These are phyloP conservation scores for Cerastoderma edule DNA, from an alignment of 2,888 invertebrate genomes.

Conservation along the genomic window DNA sequence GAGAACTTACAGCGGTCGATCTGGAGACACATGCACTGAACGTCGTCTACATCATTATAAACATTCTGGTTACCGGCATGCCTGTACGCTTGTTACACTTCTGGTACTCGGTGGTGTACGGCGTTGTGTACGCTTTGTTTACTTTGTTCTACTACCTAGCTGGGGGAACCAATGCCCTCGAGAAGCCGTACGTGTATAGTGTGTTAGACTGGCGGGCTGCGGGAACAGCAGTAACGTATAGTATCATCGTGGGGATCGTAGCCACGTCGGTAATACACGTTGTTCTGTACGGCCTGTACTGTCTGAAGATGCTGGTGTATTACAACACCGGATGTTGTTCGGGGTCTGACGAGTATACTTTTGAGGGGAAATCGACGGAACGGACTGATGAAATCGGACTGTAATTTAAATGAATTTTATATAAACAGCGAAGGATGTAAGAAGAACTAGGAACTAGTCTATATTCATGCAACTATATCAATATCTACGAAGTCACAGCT, in stretches of 20 bases:
- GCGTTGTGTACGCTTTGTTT: slow-evolving; percentile 85
- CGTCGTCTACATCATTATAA: slow-evolving; percentile 67
- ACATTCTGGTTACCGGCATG: slow-evolving; percentile 65
- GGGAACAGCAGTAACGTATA: slow-evolving; percentile 50
- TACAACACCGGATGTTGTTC: neutral
- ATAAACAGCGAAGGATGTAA: too few relatives aligned
- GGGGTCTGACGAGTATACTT: too few relatives aligned
- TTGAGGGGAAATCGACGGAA: too few relatives aligned
- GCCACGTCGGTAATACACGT: slow-evolving; percentile 63
- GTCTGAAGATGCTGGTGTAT: slow-evolving; percentile 33
- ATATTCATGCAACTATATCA: too few relatives aligned
- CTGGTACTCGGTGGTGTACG: slow-evolving; percentile 66
- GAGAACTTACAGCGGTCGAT: slow-evolving; percentile 52
- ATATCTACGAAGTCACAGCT: too few relatives aligned
- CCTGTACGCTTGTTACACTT: slow-evolving; percentile 69
- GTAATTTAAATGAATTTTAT: too few relatives aligned
- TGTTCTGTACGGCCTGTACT: slow-evolving; percentile 40
- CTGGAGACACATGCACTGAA: slow-evolving; percentile 67
- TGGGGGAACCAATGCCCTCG: slow-evolving; percentile 89
- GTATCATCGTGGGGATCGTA: slow-evolving; percentile 61
- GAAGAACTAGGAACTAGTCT: too few relatives aligned
- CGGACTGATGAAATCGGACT: too few relatives aligned
- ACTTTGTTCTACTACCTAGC: slow-evolving; percentile 89
- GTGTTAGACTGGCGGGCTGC: slow-evolving; percentile 87
- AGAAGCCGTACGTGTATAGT: slow-evolving; percentile 89